Base-by-base conservation (phyloP, 1,140 invertebrate genomes). In the Drosophila ercepeae region DNA sequence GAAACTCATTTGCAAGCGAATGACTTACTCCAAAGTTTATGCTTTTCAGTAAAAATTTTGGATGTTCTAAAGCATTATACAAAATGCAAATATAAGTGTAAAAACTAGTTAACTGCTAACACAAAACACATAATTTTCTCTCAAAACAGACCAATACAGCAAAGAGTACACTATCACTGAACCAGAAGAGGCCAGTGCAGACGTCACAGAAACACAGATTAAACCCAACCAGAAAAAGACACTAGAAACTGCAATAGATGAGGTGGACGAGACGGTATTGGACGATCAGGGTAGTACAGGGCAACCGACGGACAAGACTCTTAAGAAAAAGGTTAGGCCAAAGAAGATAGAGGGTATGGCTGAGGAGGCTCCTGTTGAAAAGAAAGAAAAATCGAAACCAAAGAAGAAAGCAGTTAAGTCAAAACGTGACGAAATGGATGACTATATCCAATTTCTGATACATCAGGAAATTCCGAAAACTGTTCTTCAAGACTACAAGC, bases 151-250 rank as follows among this genome's bases (percentile, higher is more conserved):
- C 82, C 83, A 90, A 89, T 88, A 90, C 77, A 89, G 77, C 89
- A 91, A 90, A 91, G 75, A 90, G 72, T 83, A 88, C 90, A 91
- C 90, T 68, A 91, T 91, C 65, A 90, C 75, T 70, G 90, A 91
- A 89, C 90, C 88, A 42, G 90, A 91, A 77, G 89, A 91, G 83
- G 82, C 73, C 71, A 90, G 77, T 81, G 89, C 71, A 75, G 90
- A 90, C 69, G 84, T 75, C 60, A 83, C 64, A 91, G 91, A 63
- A 63, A 92, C 91, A 78, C 84, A 88, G 42, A 76, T 74, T 48
- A 89, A 76, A 73, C 79, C 55, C 42, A 75, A 51, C 84, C 77
- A 75, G 69, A 82, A 90, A 77, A 86, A 78, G 46, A 74, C 67
- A 63, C 59, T 52, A 68, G 45, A 61, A 52, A 54, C 54, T 19